These are phyloP conservation scores for Lophotis ruficrista DNA, from an alignment of 2,113 vertebrate genomes.

Conservation along the genomic window DNA sequence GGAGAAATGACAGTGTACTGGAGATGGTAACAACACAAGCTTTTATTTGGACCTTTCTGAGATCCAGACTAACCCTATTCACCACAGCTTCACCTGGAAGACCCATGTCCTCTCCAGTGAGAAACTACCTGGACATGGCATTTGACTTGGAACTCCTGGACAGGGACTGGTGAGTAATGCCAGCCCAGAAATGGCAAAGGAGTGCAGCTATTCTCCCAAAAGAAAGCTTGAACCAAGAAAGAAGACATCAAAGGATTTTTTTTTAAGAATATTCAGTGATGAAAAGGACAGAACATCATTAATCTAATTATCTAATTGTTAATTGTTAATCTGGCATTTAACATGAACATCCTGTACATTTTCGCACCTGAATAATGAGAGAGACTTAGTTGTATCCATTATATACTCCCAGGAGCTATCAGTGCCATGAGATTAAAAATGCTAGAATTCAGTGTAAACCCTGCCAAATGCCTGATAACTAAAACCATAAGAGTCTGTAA, in stretches of 20 bases:
- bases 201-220: neutral
- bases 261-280: neutral
- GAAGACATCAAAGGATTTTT: neutral
- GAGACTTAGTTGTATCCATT: neutral
- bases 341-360: neutral
- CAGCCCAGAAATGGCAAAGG: neutral
- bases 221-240: neutral
- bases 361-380: neutral
- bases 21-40: neutral
- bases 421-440: neutral
- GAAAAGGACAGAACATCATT: neutral
- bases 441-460: neutral
- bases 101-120: neutral
- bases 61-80: neutral
- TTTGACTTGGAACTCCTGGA: neutral
- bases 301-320: neutral
- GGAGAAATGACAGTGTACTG: neutral
- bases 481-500: neutral
- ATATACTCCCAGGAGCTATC: neutral
- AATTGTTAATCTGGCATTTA: neutral
- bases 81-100: neutral
- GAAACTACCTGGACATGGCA: fast-evolving
- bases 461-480: neutral
- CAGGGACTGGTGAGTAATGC: neutral
- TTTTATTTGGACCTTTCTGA: neutral